Percentiles rank a stretch among this genome's conserved stretches.
Conservation (phyloP, 2,888 invertebrate species). For the Patella caerulea region DNA sequence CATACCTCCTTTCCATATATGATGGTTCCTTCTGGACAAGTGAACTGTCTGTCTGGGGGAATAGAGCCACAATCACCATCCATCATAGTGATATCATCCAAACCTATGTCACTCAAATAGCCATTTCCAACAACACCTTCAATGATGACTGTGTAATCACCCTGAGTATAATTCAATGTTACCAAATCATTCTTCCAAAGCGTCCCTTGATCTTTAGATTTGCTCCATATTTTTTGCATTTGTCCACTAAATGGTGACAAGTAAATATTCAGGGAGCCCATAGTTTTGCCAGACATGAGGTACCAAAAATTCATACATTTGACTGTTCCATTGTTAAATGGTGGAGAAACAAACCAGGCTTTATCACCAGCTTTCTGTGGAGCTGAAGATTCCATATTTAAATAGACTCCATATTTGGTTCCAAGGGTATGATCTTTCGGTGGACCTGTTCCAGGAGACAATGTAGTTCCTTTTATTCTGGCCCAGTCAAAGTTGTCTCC, state of each 20-base stretch:
- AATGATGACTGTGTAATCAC: constrained; percentile 51
- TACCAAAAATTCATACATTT: constrained; percentile 66
- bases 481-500: constrained; percentile 68
- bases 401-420: constrained; percentile 74
- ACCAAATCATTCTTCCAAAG: constrained; percentile 59
- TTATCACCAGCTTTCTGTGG: constrained; percentile 77
- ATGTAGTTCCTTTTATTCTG: constrained; percentile 50
- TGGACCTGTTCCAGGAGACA: constrained; percentile 49
- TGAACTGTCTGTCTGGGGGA: constrained; percentile 65
- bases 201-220: constrained; percentile 57
- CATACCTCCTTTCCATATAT: constrained; percentile 46
- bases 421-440: constrained; percentile 57
- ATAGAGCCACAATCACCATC: constrained; percentile 60
- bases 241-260: constrained; percentile 20
- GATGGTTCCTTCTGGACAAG: constrained; percentile 63
- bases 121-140: constrained; percentile 60
- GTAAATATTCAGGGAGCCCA: constrained; percentile 57
- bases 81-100: constrained; percentile 65
- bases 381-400: constrained; percentile 85
- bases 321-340: constrained; percentile 44
- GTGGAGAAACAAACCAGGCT: constrained; percentile 74
- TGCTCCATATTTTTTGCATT: constrained; percentile 50
- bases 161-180: constrained; percentile 43
- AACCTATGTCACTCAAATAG: constrained; percentile 59
- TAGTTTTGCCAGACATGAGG: constrained; percentile 55